Conservation (phyloP, 2,797 vertebrate species). For the Allobates femoralis region DNA sequence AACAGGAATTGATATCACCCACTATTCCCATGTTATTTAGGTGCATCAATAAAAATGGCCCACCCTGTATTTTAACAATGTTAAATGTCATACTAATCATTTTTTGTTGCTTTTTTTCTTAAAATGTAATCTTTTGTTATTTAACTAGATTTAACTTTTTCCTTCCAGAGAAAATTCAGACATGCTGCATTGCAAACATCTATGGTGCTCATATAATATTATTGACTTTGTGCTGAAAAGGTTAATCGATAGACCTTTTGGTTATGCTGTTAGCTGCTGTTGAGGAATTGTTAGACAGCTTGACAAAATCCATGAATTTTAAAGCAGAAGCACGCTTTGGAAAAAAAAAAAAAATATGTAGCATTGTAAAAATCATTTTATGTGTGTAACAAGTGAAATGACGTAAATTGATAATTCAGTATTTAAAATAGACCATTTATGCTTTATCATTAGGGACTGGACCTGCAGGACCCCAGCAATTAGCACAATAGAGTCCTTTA, state of each 20-base stretch:
- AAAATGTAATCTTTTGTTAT: background rate
- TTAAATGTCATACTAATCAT: background rate
- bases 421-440: no score
- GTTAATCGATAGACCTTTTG: slow-evolving; percentile 21
- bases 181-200: background rate
- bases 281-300: slow-evolving; percentile 29
- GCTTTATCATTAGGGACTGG: no score
- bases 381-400: background rate
- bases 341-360: background rate
- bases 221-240: slow-evolving; percentile 30
- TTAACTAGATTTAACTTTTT: background rate
- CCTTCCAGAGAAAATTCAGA: background rate
- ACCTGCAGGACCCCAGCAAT: no score
- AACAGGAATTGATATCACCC: no score
- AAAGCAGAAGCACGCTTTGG: background rate
- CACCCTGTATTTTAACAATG: background rate
- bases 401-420: no score
- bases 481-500: no score
- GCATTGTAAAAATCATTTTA: background rate
- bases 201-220: background rate
- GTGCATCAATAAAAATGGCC: no score
- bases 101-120: background rate
- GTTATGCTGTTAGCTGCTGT: slow-evolving; percentile 6
- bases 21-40: no score
- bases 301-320: slow-evolving; percentile 20